Percentiles rank a stretch among this genome's conserved stretches.
phyloP scores from a whole-genome alignment of 2,797 vertebrate species.

The Pangasius mekongensis region DNA sequence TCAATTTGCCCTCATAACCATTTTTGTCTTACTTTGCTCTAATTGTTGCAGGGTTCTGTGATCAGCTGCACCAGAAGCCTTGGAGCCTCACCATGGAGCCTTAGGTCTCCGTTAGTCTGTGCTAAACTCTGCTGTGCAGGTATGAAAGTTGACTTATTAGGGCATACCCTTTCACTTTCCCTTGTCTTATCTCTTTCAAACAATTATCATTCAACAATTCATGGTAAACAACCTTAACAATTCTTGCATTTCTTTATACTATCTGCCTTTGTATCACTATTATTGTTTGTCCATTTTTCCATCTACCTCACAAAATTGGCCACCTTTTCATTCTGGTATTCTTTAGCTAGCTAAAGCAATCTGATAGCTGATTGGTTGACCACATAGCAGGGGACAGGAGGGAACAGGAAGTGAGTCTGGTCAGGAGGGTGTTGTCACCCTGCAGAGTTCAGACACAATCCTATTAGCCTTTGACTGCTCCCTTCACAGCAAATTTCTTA shows the following conservation, averaged over 20 bases:
- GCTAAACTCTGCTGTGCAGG: constrained; percentile 47
- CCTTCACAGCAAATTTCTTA: constrained; percentile 42
- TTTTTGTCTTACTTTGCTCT: constrained; percentile 36
- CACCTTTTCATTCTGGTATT: constrained; percentile 38
- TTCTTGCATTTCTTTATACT: neutral
- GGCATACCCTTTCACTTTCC: constrained; percentile 27
- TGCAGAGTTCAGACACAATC: constrained; percentile 49
- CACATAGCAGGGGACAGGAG: constrained; percentile 29
- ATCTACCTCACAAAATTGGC: neutral
- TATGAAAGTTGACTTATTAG: constrained; percentile 52
- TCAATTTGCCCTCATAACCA: neutral
- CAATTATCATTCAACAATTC: constrained; percentile 4
- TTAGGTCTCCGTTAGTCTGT: constrained; percentile 58
- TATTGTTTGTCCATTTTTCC: neutral
- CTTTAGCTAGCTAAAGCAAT: constrained; percentile 52
- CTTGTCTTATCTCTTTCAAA: neutral
- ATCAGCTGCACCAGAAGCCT: constrained; percentile 47
- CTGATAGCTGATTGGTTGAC: constrained; percentile 57
- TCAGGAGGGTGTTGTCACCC: constrained; percentile 48
- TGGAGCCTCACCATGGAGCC: constrained; percentile 47
- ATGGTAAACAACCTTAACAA: constrained; percentile 2
- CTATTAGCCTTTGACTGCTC: constrained; percentile 54
- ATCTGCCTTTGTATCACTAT: neutral
- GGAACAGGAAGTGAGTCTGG: constrained; percentile 47
- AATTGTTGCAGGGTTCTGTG: constrained; percentile 56